phyloP scores from a whole-genome alignment of 2,113 vertebrate species.

The Ameiurus melas region DNA sequence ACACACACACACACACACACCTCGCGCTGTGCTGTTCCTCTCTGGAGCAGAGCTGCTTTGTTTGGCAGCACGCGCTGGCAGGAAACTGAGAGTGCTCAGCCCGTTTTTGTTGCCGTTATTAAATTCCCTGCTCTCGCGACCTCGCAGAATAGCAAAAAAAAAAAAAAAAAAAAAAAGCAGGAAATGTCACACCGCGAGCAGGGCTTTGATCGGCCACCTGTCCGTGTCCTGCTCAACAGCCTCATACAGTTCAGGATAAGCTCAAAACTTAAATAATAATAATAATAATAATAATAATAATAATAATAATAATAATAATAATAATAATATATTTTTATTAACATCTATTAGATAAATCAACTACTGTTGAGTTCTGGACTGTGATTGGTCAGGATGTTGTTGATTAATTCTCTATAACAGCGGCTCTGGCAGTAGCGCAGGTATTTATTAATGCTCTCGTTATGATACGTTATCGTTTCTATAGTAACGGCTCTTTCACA shows the following conservation, averaged over 20 bases:
- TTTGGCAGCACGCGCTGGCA: slow-evolving; percentile 16
- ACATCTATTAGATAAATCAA: not conserved
- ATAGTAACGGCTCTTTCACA: not conserved
- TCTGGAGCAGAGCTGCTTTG: not conserved
- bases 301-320: not conserved
- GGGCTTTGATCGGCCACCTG: not conserved
- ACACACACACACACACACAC: not conserved
- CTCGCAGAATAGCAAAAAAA: not conserved
- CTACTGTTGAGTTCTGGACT: not conserved
- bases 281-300: not conserved
- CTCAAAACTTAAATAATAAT: not conserved
- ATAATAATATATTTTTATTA: not conserved
- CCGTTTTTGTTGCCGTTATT: slow-evolving; percentile 20
- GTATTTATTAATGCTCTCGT: not conserved
- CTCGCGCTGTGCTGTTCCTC: not conserved
- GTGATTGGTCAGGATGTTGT: not conserved
- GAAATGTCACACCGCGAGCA: not conserved
- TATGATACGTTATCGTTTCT: not conserved
- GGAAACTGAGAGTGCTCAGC: not conserved
- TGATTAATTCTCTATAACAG: not conserved
- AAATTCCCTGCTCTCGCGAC: slow-evolving; percentile 1
- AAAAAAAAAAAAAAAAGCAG: not conserved
- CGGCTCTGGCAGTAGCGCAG: not conserved
- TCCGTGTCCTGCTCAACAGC: not conserved
- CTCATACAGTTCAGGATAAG: not conserved